Conservation (phyloP, 2,797 vertebrate genomes). For the Echiichthys vipera region DNA sequence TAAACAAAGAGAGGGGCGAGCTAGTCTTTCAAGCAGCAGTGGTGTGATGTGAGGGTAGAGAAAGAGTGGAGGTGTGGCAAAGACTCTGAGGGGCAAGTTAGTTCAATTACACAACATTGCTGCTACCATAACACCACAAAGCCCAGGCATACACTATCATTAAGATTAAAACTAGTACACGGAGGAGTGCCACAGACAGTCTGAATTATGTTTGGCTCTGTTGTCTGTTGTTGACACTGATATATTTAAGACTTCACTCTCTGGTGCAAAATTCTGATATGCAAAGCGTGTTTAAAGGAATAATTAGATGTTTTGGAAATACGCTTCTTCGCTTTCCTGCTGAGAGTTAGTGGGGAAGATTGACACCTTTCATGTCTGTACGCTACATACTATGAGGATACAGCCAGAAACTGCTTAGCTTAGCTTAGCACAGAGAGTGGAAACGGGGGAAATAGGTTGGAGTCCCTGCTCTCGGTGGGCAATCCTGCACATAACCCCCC, state of each 20-base stretch:
- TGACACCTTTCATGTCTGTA: neutral
- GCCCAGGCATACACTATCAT: slow-evolving; percentile 74
- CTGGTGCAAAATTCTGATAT: slow-evolving; percentile 42
- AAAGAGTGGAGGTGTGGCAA: slow-evolving; percentile 63
- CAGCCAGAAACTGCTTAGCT: neutral
- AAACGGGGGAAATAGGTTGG: neutral
- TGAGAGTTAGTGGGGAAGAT: neutral
- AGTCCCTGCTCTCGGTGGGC: neutral
- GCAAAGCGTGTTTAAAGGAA: slow-evolving; percentile 38
- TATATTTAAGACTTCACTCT: slow-evolving; percentile 52
- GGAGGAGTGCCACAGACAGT: slow-evolving; percentile 56
- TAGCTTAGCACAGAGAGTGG: slow-evolving; percentile 9
- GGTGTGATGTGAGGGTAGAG: slow-evolving; percentile 60
- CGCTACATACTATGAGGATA: slow-evolving; percentile 4
- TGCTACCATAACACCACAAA: slow-evolving; percentile 77
- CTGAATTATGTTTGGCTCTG: slow-evolving; percentile 60
- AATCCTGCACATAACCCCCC: neutral
- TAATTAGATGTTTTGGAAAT: slow-evolving; percentile 26
- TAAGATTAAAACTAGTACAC: slow-evolving; percentile 66
- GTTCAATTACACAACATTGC: slow-evolving; percentile 80
- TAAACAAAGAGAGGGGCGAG: slow-evolving; percentile 60
- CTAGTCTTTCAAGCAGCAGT: slow-evolving; percentile 54
- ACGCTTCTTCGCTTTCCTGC: neutral
- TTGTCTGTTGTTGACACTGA: slow-evolving; percentile 68
- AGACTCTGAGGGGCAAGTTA: slow-evolving; percentile 62